These are phyloP conservation scores for Amphipoea oculea DNA, from an alignment of 2,888 invertebrate species.

Conservation along the genomic window DNA sequence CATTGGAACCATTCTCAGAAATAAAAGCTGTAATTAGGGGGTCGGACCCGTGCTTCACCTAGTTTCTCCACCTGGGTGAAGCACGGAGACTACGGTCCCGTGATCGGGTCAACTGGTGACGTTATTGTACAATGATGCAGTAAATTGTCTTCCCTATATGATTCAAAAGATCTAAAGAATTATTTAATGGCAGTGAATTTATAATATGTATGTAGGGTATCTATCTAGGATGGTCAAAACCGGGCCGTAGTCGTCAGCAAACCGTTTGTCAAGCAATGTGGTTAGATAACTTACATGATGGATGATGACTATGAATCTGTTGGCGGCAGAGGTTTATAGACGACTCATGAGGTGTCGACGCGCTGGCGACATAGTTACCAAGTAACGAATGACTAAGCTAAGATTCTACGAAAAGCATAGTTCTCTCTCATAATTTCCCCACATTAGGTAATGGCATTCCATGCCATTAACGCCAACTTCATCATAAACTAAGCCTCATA, in stretches of 20 bases:
- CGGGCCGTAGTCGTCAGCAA: background rate
- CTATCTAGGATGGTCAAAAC: background rate
- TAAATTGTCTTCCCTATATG: no score
- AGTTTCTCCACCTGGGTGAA: no score
- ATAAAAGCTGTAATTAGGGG: background rate
- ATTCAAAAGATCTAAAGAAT: no score
- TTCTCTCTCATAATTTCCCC: constrained; percentile 10
- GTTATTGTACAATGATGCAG: no score
- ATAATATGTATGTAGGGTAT: background rate
- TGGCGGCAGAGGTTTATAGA: background rate
- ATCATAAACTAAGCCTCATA: constrained; percentile 23
- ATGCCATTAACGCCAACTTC: background rate
- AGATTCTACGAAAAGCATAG: background rate
- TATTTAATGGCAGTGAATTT: no score
- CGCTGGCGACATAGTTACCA: background rate
- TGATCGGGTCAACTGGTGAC: no score
- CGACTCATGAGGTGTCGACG: background rate
- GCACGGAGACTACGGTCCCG: no score
- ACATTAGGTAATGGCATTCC: constrained; percentile 35
- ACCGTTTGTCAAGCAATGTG: background rate
- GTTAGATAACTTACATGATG: background rate
- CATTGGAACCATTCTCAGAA: background rate
- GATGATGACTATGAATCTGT: background rate
- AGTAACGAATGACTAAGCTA: constrained; percentile 10
- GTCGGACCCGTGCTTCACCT: no score